Base-by-base conservation (phyloP, 2,797 vertebrate genomes). In the Acanthiza pusilla region DNA sequence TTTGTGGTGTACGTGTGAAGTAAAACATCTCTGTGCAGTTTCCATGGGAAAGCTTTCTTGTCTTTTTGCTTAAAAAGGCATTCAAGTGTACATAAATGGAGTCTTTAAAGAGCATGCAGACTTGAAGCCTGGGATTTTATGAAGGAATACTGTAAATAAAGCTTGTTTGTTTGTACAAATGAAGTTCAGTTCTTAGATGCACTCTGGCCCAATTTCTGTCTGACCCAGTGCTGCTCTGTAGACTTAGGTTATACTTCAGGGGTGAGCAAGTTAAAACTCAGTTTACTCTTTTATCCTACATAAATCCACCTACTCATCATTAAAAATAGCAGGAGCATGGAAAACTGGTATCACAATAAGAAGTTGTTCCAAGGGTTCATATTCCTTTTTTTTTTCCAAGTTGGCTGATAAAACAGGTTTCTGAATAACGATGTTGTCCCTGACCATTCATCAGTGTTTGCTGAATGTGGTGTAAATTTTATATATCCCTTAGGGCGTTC, bases 21-120 rank as follows among this genome's bases (percentile, higher is more conserved):
- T 95, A 97, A 97, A 97, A 94, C 91, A 62, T 97, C 93, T 96
- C 94, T 96, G 93, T 90, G 96, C 88, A 67, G 96, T 98, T 98
- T 98, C 98, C 97, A 98, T 98, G 96, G 97, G 96, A 97, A 97
- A 98, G 93, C 96, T 96, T 70, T 92, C 95, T 89, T 95, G 38
- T 66, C 89, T 91, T 91, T 81, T 96, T 91, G 85, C 94, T 96
- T 95, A 96, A 97, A 92, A 88, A 97, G 96, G 96, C 94, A 96
- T 97, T 97, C 96, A 94, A 94, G 93, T 82, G 63, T 96, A 76
- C 93, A 92, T 96, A 97, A 97, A 97, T 96, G 94, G 93, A 95
- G 68, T 92, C 96, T 97, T 94, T 96, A 97, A 82, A 95, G 94
- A 94, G 93, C 60, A 30, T 91, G 85, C 87, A 96, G 96, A 90